Evolutionary conservation across 2,797 vertebrate species (phyloP).

Genomic region (Lutjanus campechanus): DNA sequence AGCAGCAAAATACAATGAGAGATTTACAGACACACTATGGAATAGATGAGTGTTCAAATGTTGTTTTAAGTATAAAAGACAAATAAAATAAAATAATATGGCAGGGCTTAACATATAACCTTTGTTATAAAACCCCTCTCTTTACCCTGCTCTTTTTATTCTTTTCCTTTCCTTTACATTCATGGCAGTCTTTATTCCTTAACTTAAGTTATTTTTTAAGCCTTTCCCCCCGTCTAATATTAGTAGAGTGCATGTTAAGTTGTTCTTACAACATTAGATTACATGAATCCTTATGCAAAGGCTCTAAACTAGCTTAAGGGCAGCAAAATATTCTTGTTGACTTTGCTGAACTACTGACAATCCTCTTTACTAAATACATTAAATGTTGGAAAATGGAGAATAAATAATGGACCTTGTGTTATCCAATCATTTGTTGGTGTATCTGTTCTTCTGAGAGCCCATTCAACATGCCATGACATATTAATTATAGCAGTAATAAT

Average conservation of each 20-base stretch:
- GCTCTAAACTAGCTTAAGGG: not conserved
- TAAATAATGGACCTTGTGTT: not conserved
- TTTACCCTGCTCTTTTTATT: not conserved
- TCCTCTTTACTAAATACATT: not conserved
- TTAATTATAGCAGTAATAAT: not conserved
- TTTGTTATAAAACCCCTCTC: not conserved
- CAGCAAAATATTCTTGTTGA: not conserved
- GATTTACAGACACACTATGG: conserved; percentile 34
- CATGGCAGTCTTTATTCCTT: not conserved
- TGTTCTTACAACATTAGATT: not conserved
- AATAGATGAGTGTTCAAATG: conserved; percentile 27
- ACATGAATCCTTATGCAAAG: not conserved
- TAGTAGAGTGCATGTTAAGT: not conserved
- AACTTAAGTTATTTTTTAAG: not conserved
- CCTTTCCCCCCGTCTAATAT: not conserved
- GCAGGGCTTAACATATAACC: not conserved
- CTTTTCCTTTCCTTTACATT: not conserved
- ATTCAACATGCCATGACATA: not conserved
- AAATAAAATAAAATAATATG: conserved; percentile 18
- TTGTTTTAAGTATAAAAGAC: conserved; percentile 20
- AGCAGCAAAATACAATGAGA: conserved; percentile 33
- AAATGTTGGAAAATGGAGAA: not conserved
- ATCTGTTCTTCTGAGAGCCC: not conserved
- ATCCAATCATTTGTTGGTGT: not conserved
- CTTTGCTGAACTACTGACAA: not conserved